Base-by-base conservation (phyloP, 2,797 vertebrate genomes). In the Amphiprion clarkii region DNA sequence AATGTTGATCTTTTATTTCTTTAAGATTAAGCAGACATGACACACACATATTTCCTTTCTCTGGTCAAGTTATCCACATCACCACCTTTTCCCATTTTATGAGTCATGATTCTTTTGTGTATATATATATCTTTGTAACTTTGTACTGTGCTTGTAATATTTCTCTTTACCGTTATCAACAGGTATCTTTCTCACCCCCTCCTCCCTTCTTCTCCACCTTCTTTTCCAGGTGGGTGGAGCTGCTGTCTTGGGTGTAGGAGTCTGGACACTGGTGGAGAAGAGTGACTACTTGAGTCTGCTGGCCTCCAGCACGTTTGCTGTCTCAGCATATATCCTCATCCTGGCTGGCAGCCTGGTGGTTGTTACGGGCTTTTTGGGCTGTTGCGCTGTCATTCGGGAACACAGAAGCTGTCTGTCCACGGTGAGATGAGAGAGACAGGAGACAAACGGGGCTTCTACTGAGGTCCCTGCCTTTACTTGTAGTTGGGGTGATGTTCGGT, bases 241-340 rank as follows among this genome's bases (percentile, higher is more conserved):
- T 0, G 95, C 94, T 0, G 95, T 96, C 68, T 84, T 96, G 87
- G 95, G 94, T 0, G 95, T 97, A 42, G 97, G 97, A n/a, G 54
- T 96, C 58, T 97, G 97, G 97, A 97, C 96, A 0, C 89, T 97
- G 79, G 79, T 94, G 72, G 96, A 97, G 83, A 97, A 97, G 89
- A 96, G 95, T 1, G 91, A 95, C 87, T 97, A 97, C 90, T 93
- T 97, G 74, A 93, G 95, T 69, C 83, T 97, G 71, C 87, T 97
- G 91, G 96, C 96, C 1, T 96, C 96, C 77, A 96, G 96, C 84
- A 96, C 96, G 8, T 96, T 97, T 4, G 93, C 96, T 0, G 89
- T 95, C 27, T 96, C 96, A 0, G 94, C 96, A 4, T 96, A 95
- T 81, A 96, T 96, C 86, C 96, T 97, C 60, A 94, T 98, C 80